Evolutionary conservation across 2,888 invertebrate genomes (phyloP).

Genomic region (Pseudococcus jackbeardsleyi): DNA sequence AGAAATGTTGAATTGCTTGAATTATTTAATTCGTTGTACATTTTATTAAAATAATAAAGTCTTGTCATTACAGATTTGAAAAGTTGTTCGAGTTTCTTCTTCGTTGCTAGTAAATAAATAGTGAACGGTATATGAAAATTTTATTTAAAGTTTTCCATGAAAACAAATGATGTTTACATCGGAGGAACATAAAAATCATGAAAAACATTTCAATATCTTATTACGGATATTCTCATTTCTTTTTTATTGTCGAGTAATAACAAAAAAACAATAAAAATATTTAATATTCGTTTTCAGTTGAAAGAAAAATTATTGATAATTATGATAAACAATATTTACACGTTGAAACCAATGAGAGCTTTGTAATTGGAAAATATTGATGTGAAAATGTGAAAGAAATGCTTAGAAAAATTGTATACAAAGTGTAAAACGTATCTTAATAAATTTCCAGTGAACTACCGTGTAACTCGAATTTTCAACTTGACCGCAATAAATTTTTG

Average conservation of each 20-base stretch:
- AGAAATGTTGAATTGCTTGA: neutral
- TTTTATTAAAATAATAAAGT: neutral
- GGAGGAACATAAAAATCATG: slow-evolving; percentile 49
- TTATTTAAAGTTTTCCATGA: slow-evolving; percentile 32
- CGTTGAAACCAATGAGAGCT: neutral
- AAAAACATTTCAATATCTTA: slow-evolving; percentile 48
- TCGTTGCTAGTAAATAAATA: neutral
- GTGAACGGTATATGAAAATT: slow-evolving; percentile 39
- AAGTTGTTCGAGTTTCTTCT: neutral
- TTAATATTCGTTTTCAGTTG: slow-evolving; percentile 38
- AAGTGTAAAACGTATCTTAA: slow-evolving; percentile 51
- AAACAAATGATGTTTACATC: slow-evolving; percentile 47
- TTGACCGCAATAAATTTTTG: slow-evolving; percentile 43
- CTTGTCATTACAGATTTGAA: neutral
- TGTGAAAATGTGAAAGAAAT: slow-evolving; percentile 51
- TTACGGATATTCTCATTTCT: slow-evolving; percentile 43
- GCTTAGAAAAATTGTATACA: slow-evolving; percentile 40
- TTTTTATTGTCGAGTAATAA: slow-evolving; percentile 51
- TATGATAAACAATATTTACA: slow-evolving; percentile 45
- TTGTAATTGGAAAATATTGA: slow-evolving; percentile 30
- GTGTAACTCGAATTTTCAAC: slow-evolving; percentile 34
- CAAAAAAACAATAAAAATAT: slow-evolving; percentile 55
- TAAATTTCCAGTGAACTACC: slow-evolving; percentile 13
- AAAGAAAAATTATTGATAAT: slow-evolving; percentile 37
- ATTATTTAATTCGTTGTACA: slow-evolving; percentile 28